These are phyloP conservation scores for Phlogophora meticulosa DNA, from an alignment of 2,888 invertebrate genomes.

Conservation along the genomic window DNA sequence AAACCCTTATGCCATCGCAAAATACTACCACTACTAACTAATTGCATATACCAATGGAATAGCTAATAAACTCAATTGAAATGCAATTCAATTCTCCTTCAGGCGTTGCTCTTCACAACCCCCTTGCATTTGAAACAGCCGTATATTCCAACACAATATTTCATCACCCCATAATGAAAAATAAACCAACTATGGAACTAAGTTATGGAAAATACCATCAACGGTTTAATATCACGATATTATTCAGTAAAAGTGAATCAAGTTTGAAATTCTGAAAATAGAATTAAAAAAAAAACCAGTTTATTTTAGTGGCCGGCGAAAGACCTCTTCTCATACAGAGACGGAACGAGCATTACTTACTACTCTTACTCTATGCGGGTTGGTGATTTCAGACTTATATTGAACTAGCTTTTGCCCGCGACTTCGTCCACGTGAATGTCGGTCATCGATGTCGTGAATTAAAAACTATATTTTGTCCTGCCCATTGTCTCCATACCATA, in stretches of 20 bases:
- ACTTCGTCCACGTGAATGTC: too few relatives aligned
- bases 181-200: conserved; percentile 6
- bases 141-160: neutral
- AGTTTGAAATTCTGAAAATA: conserved; percentile 21
- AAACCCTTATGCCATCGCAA: too few relatives aligned
- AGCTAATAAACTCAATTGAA: conserved; percentile 17
- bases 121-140: conserved; percentile 15
- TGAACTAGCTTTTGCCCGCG: too few relatives aligned
- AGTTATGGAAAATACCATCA: conserved; percentile 5
- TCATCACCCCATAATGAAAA: conserved; percentile 12
- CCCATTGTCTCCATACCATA: too few relatives aligned
- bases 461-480: too few relatives aligned
- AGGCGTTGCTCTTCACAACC: conserved; percentile 11
- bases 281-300: neutral
- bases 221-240: conserved; percentile 10
- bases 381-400: too few relatives aligned
- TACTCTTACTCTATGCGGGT: too few relatives aligned
- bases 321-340: too few relatives aligned
- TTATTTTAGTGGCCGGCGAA: neutral
- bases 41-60: conserved; percentile 1
- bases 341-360: too few relatives aligned
- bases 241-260: conserved; percentile 18
- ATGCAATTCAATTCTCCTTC: conserved; percentile 14
- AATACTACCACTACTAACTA: conserved; percentile 1
- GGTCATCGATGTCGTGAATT: too few relatives aligned